phyloP scores from a whole-genome alignment of 2,797 vertebrate species.

The Galagoides demidoff region DNA sequence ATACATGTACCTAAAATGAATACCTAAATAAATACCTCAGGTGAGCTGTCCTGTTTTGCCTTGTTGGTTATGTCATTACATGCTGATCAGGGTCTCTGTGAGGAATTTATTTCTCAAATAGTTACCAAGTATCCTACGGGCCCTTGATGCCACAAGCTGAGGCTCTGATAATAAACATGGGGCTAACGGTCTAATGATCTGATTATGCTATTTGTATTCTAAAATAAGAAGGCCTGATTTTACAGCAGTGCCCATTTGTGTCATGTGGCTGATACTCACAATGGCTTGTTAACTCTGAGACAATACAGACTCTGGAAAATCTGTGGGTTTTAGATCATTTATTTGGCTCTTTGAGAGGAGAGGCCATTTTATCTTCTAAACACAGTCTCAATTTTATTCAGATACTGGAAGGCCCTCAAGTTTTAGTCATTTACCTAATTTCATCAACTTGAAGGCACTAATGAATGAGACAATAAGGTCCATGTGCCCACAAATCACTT shows the following conservation, averaged over 20 bases:
- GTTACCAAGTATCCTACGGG: neutral
- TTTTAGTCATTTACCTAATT: neutral
- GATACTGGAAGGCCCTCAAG: neutral
- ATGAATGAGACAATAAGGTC: neutral
- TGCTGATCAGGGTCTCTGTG: too few relatives aligned
- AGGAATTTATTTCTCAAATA: neutral
- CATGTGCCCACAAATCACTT: neutral
- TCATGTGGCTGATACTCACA: fast-evolving
- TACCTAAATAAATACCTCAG: neutral
- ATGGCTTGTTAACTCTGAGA: neutral
- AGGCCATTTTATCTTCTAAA: neutral
- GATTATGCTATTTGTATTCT: neutral
- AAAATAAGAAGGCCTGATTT: neutral
- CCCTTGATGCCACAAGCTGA: neutral
- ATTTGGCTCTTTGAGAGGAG: neutral
- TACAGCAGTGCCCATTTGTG: too few relatives aligned
- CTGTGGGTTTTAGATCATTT: neutral
- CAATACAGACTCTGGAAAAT: neutral
- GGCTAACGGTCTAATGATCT: fast-evolving
- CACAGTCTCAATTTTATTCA: neutral
- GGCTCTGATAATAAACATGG: neutral
- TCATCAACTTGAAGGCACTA: neutral
- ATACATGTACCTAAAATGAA: neutral
- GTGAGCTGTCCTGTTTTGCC: neutral
- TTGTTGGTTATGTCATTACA: fast-evolving